These are phyloP conservation scores for Silurus lanzhouensis DNA, from an alignment of 2,797 vertebrate genomes.

Conservation along the genomic window DNA sequence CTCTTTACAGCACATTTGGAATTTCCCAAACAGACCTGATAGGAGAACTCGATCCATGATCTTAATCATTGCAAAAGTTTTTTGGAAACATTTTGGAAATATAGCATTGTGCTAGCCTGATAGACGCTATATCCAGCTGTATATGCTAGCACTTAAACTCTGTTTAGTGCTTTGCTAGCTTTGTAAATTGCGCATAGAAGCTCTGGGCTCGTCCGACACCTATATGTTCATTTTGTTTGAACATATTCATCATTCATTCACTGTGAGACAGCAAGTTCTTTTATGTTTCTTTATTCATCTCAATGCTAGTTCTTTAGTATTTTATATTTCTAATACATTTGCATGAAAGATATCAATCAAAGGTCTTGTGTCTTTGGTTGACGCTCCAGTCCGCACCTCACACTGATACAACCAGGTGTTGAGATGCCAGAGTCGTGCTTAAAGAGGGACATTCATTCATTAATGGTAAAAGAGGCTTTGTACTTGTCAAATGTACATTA, in stretches of 20 bases:
- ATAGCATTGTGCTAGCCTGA: neutral
- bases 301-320: neutral
- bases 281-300: neutral
- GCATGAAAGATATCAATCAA: neutral
- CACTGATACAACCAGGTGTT: no score
- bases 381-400: no score
- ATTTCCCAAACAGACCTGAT: neutral
- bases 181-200: neutral
- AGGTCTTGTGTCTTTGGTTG: no score
- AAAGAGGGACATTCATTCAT: no score
- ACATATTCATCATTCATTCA: no score
- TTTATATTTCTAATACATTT: neutral
- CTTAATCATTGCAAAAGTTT: neutral
- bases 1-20: neutral
- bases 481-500: no score
- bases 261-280: no score
- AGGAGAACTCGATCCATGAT: no score
- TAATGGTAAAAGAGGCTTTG: no score
- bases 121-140: neutral
- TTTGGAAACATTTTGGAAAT: neutral
- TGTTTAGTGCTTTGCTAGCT: neutral
- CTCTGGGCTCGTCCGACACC: neutral
- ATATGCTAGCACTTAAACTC: neutral
- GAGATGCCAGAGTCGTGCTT: no score
- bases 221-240: neutral